Percentiles rank a stretch among this genome's conserved stretches.
Evolutionary conservation across 2,888 invertebrate species (phyloP).

Genomic region (Microplitis manilae): DNA sequence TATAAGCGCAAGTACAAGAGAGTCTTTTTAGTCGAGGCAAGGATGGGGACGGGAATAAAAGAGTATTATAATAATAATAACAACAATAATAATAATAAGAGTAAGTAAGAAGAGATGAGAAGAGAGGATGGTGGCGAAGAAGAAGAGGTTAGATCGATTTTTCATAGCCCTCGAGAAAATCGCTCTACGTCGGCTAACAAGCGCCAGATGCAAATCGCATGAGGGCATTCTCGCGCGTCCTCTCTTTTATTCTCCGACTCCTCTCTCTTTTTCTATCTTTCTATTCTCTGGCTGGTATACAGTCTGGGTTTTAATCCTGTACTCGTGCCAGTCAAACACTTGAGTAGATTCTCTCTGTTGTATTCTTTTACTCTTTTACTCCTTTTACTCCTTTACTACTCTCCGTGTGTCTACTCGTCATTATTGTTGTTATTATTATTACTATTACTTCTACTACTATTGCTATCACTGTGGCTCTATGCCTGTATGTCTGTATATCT

Average conservation of each 20-base stretch:
- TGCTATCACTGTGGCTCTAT: too few species aligned
- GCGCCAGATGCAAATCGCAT: constrained; percentile 66
- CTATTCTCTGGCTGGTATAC: neutral
- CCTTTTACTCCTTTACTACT: too few species aligned
- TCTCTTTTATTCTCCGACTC: constrained; percentile 23
- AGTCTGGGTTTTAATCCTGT: neutral
- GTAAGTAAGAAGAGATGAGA: constrained; percentile 1
- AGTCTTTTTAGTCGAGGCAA: neutral
- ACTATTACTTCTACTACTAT: too few species aligned
- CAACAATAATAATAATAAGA: neutral
- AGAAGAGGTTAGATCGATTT: constrained; percentile 65
- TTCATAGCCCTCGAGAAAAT: constrained; percentile 58
- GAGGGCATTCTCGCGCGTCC: constrained; percentile 48
- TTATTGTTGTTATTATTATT: neutral
- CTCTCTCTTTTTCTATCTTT: constrained; percentile 19
- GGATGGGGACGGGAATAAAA: neutral
- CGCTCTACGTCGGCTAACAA: constrained; percentile 58
- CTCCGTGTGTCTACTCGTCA: neutral
- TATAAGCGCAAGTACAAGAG: neutral
- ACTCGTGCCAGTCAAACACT: neutral
- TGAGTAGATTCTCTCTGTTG: neutral
- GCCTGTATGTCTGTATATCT: neutral
- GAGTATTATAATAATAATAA: neutral
- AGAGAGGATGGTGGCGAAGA: constrained; percentile 13
- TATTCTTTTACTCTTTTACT: too few species aligned